These are phyloP conservation scores for Poeciliopsis retropinna DNA, from an alignment of 2,113 vertebrate genomes.

Conservation along the genomic window DNA sequence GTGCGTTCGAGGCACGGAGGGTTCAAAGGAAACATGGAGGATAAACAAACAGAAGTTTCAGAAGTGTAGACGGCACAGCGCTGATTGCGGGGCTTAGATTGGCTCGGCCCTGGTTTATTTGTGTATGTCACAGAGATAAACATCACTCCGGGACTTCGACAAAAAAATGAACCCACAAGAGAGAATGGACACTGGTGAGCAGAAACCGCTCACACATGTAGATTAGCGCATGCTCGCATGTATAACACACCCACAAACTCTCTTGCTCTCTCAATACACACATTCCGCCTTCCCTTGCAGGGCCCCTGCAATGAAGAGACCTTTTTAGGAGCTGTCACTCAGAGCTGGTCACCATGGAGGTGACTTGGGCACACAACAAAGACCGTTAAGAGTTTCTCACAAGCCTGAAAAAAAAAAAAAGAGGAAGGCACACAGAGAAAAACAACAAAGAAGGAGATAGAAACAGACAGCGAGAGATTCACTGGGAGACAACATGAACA, in stretches of 20 bases:
- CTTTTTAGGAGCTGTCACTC: slow-evolving; percentile 75
- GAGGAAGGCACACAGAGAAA: slow-evolving; percentile 58
- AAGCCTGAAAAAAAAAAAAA: slow-evolving; percentile 46
- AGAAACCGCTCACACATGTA: slow-evolving; percentile 75
- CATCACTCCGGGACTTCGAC: slow-evolving; percentile 63
- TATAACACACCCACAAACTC: slow-evolving; percentile 34
- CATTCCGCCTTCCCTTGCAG: slow-evolving; percentile 60
- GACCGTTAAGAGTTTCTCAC: slow-evolving; percentile 74
- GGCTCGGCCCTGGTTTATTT: slow-evolving; percentile 73
- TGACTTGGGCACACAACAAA: slow-evolving; percentile 66
- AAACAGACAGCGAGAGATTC: slow-evolving; percentile 62
- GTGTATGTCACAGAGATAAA: slow-evolving; percentile 75
- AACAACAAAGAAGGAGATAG: slow-evolving; percentile 63
- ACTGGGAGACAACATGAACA: slow-evolving; percentile 49
- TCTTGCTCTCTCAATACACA: slow-evolving; percentile 6
- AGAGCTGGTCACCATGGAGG: slow-evolving; percentile 69
- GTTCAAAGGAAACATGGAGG: slow-evolving; percentile 75
- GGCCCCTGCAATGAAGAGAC: slow-evolving; percentile 69
- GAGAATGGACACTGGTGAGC: slow-evolving; percentile 82
- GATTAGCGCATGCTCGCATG: slow-evolving; percentile 28
- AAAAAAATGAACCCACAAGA: slow-evolving; percentile 57
- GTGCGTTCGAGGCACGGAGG: slow-evolving; percentile 36
- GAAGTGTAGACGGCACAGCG: slow-evolving; percentile 45
- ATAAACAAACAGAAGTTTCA: slow-evolving; percentile 74
- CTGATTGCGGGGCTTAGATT: slow-evolving; percentile 71